Conservation (phyloP, 2,113 vertebrate genomes). For the Brachyhypopomus occidentalis region DNA sequence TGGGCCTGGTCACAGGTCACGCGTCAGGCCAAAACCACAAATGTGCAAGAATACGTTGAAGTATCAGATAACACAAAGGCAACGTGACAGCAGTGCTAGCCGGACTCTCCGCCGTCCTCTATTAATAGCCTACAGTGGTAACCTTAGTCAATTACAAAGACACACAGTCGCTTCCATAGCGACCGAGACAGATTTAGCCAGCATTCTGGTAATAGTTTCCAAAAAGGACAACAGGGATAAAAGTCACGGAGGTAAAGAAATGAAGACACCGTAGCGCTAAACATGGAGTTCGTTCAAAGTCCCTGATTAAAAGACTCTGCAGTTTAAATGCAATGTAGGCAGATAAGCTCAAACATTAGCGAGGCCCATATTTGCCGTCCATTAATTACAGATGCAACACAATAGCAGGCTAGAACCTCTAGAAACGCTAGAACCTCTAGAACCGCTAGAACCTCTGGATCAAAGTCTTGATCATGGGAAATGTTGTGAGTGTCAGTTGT, state of each 20-base stretch:
- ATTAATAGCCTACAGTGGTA: slow-evolving; percentile 45
- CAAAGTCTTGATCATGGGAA: too few species aligned
- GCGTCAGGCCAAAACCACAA: slow-evolving; percentile 2
- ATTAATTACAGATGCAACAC: too few species aligned
- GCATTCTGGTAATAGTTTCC: background rate
- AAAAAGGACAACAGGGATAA: slow-evolving; percentile 5
- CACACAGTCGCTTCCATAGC: slow-evolving; percentile 37
- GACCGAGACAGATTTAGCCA: slow-evolving; percentile 25
- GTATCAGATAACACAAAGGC: slow-evolving; percentile 44
- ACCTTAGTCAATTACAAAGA: slow-evolving; percentile 35
- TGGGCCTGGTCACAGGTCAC: slow-evolving; percentile 1
- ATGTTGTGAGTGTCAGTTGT: too few species aligned
- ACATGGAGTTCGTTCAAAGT: background rate
- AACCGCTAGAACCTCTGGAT: too few species aligned
- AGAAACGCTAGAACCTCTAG: too few species aligned
- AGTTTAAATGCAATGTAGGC: background rate
- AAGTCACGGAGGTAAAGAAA: background rate
- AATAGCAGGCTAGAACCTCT: too few species aligned
- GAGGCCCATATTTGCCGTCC: too few species aligned
- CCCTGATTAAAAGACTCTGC: background rate
- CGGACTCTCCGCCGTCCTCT: slow-evolving; percentile 24
- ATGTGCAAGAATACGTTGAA: slow-evolving; percentile 3
- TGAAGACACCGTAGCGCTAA: background rate
- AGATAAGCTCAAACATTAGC: too few species aligned
- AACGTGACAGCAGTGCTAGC: slow-evolving; percentile 4